phyloP scores from a whole-genome alignment of 2,113 vertebrate genomes.

The Centrocercus urophasianus region DNA sequence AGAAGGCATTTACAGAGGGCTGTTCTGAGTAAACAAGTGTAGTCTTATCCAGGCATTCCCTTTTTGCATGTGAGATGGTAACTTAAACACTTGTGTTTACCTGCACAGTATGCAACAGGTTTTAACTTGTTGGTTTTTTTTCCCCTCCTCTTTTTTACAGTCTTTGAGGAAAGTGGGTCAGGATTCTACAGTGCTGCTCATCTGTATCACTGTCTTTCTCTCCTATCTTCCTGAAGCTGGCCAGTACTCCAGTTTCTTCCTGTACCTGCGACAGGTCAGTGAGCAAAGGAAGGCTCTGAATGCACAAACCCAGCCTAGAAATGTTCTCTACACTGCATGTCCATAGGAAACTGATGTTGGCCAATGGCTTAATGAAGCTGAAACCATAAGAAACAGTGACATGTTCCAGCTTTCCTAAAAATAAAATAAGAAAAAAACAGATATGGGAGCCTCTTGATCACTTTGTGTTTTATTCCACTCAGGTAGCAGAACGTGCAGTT shows the following conservation, averaged over 20 bases:
- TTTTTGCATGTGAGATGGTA: background rate
- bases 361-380: background rate
- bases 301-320: background rate
- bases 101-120: background rate
- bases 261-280: conserved; percentile 90
- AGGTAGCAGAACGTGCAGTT: background rate
- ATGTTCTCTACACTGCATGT: background rate
- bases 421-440: too few species aligned
- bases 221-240: conserved; percentile 93
- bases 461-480: background rate
- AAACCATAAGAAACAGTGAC: background rate
- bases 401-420: background rate
- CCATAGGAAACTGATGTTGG: background rate
- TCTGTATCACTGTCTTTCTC: conserved; percentile 93
- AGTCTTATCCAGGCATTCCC: background rate
- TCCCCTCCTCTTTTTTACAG: conserved; percentile 51
- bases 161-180: conserved; percentile 92
- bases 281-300: background rate
- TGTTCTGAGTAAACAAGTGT: background rate
- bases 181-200: conserved; percentile 92
- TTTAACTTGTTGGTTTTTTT: background rate
- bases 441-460: background rate
- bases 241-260: conserved; percentile 95
- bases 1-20: background rate
- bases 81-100: background rate